Evolutionary conservation across 2,888 invertebrate species (phyloP), one percentile per base, ranked within the genome.

Genomic region (Pristionchus exspectatus): DNA sequence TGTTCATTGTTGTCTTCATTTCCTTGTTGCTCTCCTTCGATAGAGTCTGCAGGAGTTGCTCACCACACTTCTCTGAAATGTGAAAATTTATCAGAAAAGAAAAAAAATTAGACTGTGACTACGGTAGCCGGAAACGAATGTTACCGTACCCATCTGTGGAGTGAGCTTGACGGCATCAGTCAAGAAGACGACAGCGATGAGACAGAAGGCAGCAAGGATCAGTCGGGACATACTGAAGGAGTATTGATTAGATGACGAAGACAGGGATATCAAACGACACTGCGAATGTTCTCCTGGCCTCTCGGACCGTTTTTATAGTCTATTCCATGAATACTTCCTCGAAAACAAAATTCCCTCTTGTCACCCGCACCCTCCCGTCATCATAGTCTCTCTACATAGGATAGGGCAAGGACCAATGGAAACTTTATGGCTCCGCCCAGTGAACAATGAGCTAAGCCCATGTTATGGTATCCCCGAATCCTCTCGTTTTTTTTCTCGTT

Each of bases 1-100:
- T 88, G 56, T 88, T 88, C 87, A 88, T 88, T 2, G 56, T 74
- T 12, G 74, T 33, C 50, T 88, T 88, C 87, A 88, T 88, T 30
- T 72, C 87, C 74, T 88, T 88, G 87, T 88, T 74, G 5, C 50
- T 44, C 56, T 88, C 87, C 74, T 88, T 88, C 14, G 87, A n/a
- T 0, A 88, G 87, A 1, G 24, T 24, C 54, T 9, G 21, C 56
- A 88, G 56, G 24, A 88, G 74, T 56, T 88, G 87, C 74, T 88
- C 87, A 21, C 87, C 87, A 24, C 87, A 88, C 44, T 88, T 88
- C n/a, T 88, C 87, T 88, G 38, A 88, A 88, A 27, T 10, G 24
- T n/a, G 9, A 7, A 27, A 3, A 56, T 44, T 14, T 33, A 59
- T 54, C 10, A 21, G 10, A 7, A 50, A 30, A 33, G 38, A 27